Percentiles rank a stretch among this genome's conserved stretches.
phyloP scores from a whole-genome alignment of 30 jellyfish, hydroid and myxozoan species.

The Pelagia noctiluca region DNA sequence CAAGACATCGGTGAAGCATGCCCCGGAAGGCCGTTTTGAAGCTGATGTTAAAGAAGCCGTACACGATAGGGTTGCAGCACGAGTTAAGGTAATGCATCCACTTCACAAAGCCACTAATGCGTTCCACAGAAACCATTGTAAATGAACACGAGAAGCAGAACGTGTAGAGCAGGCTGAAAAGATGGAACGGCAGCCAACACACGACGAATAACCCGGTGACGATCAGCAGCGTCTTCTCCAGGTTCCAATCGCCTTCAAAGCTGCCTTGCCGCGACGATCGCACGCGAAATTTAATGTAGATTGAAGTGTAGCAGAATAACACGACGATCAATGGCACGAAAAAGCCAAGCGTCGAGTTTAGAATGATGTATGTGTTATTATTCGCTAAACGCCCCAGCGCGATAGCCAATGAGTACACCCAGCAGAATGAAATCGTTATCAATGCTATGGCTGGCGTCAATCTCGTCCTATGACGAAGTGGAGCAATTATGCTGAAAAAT shows the following conservation, averaged over 20 bases:
- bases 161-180: conserved; percentile 36
- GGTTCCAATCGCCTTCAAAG: conserved; percentile 76
- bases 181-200: conserved; percentile 94
- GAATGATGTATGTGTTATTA: conserved; percentile 27
- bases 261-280: conserved; percentile 60
- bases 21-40: conserved; percentile 91
- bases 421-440: conserved; percentile 62
- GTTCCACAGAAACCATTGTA: neutral
- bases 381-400: conserved; percentile 26
- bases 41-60: conserved; percentile 91
- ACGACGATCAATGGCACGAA: conserved; percentile 79
- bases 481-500: conserved; percentile 86
- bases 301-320: conserved; percentile 62
- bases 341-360: conserved; percentile 74
- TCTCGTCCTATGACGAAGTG: conserved; percentile 87
- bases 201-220: conserved; percentile 78
- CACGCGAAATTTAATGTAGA: conserved; percentile 63
- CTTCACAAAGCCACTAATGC: conserved; percentile 69
- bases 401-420: conserved; percentile 81
- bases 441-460: conserved; percentile 74
- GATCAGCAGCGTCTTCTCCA: conserved; percentile 71
- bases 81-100: conserved; percentile 95
- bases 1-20: conserved; percentile 60
- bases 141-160: conserved; percentile 54
- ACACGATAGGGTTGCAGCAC: conserved; percentile 90